Evolutionary conservation across 1,140 invertebrate species (phyloP).

Genomic region (Myzus persicae): DNA sequence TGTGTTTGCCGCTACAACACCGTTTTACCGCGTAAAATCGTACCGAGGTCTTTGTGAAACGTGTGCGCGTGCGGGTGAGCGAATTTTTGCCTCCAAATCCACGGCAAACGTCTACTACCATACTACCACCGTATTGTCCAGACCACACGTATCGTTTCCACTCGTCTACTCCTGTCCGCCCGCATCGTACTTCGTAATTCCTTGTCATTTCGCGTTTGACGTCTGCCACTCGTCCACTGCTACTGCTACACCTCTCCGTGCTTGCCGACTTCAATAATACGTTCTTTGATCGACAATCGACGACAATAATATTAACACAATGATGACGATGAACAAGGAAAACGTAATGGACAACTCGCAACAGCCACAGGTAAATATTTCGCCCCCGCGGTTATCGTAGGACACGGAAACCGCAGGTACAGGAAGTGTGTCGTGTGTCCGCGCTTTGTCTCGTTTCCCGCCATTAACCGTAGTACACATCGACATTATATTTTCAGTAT

Average conservation of each 20-base stretch:
- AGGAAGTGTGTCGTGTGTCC: not conserved
- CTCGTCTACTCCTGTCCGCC: not conserved
- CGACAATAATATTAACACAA: not conserved
- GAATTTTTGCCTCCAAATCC: not conserved
- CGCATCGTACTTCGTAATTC: not conserved
- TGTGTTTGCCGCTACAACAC: not conserved
- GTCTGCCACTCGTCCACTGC: not conserved
- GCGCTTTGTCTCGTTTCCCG: not conserved
- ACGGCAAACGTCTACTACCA: too few relatives aligned
- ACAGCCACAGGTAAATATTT: not conserved
- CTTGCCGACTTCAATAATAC: not conserved
- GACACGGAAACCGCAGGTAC: too few relatives aligned
- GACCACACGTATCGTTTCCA: not conserved
- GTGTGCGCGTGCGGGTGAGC: not conserved
- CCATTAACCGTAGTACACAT: not conserved
- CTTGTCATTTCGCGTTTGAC: not conserved
- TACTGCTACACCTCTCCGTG: too few relatives aligned
- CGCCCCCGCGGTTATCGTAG: not conserved
- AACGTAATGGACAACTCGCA: conserved; percentile 17
- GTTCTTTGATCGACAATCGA: too few relatives aligned
- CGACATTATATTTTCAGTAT: too few relatives aligned
- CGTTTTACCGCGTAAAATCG: conserved; percentile 26
- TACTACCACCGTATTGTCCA: too few relatives aligned
- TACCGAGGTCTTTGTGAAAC: not conserved
- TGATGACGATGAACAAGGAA: not conserved